Percentiles rank a stretch among this genome's conserved stretches.
Evolutionary conservation across 2,888 invertebrate genomes (phyloP).

Genomic region (Lasioglossum vierecki): DNA sequence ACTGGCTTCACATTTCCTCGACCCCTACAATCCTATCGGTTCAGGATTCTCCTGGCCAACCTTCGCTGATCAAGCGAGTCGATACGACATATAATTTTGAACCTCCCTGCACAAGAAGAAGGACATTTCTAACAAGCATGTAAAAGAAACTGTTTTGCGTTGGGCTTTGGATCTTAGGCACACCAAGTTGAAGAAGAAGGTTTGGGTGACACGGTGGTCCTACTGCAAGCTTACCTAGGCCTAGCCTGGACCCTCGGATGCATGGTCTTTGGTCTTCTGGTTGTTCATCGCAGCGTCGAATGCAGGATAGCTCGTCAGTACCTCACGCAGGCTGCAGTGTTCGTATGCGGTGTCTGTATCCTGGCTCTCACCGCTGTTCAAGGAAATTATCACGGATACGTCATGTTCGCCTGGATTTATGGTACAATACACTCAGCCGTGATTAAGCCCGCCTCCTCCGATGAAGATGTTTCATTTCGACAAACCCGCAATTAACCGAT

Average conservation of each 20-base stretch:
- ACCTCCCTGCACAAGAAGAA: no score
- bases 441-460: not conserved
- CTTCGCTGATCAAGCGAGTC: not conserved
- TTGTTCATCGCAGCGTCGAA: conserved; percentile 93
- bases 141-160: not conserved
- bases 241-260: conserved; percentile 94
- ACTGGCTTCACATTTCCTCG: conserved; percentile 16
- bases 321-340: conserved; percentile 92
- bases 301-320: conserved; percentile 94
- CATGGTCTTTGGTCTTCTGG: conserved; percentile 91
- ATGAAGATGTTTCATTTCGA: not conserved
- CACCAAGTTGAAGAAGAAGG: conserved; percentile 92
- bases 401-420: conserved; percentile 92
- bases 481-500: not conserved
- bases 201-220: conserved; percentile 87
- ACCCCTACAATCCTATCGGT: not conserved
- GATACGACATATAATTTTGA: no score
- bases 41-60: not conserved
- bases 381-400: conserved; percentile 91
- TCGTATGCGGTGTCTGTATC: conserved; percentile 91
- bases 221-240: conserved; percentile 91
- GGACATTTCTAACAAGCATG: no score
- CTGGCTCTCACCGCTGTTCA: conserved; percentile 91
- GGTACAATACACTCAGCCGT: conserved; percentile 84
- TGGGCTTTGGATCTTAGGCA: conserved; percentile 83